Evolutionary conservation across 2,113 vertebrate species (phyloP).

Genomic region (Laticauda colubrina): DNA sequence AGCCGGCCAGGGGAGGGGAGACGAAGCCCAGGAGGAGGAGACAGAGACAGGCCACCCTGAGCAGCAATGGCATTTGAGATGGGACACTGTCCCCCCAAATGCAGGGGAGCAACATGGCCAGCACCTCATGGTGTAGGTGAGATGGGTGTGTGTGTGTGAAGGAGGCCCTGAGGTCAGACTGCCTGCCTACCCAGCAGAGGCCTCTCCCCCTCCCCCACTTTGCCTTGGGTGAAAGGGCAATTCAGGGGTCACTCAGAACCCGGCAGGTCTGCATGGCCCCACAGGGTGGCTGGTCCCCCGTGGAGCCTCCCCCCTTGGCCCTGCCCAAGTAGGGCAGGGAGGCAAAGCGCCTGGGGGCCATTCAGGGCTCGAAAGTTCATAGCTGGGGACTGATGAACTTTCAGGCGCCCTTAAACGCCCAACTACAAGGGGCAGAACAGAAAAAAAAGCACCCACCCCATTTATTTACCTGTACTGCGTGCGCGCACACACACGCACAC

Average conservation of each 20-base stretch:
- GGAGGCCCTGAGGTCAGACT: background rate
- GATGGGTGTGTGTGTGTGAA: background rate
- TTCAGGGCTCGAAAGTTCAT: background rate
- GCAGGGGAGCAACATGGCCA: background rate
- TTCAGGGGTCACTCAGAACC: background rate
- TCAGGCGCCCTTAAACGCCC: background rate
- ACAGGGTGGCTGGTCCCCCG: background rate
- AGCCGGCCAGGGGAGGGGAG: constrained; percentile 15
- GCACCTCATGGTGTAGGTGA: background rate
- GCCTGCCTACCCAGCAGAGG: background rate
- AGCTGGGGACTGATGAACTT: background rate
- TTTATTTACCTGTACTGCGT: background rate
- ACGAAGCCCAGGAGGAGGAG: background rate
- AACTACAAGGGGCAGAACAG: background rate
- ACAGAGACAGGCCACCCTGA: background rate
- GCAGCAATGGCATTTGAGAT: background rate
- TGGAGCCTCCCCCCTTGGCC: background rate
- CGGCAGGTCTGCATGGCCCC: background rate
- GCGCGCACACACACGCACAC: too few relatives aligned
- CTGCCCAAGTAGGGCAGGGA: background rate
- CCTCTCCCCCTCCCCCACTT: background rate
- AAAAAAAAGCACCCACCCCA: background rate
- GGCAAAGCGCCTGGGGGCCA: background rate
- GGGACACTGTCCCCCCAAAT: background rate
- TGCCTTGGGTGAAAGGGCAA: background rate